Conservation (phyloP, 2,113 vertebrate genomes). For the Phaethornis superciliosus region DNA sequence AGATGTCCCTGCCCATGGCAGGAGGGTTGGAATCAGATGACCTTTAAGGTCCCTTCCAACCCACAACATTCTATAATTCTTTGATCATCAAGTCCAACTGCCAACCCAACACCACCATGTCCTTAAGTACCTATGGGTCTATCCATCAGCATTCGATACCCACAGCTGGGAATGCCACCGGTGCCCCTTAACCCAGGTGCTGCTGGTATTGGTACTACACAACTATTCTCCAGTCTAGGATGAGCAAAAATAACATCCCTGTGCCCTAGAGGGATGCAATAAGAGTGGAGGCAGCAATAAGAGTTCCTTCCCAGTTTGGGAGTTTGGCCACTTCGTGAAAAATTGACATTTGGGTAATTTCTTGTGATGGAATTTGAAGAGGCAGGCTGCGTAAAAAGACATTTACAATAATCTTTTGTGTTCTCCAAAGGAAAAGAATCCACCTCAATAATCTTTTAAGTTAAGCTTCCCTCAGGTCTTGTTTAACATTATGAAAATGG, state of each 20-base stretch:
- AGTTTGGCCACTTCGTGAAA: background rate
- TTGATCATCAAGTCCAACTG: too few relatives aligned
- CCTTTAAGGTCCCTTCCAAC: too few relatives aligned
- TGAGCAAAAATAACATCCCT: background rate
- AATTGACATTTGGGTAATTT: background rate
- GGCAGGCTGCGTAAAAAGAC: background rate
- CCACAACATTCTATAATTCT: too few relatives aligned
- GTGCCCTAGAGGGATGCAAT: background rate
- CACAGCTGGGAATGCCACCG: rapidly evolving
- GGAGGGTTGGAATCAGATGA: too few relatives aligned
- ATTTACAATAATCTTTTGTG: constrained; percentile 54
- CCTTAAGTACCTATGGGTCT: background rate
- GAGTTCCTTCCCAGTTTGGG: background rate
- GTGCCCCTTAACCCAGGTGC: background rate
- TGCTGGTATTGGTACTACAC: background rate
- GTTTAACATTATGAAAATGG: constrained; percentile 65
- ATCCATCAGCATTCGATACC: rapidly evolving
- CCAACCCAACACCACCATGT: too few relatives aligned
- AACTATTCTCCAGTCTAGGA: rapidly evolving
- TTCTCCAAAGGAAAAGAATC: constrained; percentile 47
- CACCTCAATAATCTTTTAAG: constrained; percentile 56
- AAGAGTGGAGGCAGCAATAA: background rate
- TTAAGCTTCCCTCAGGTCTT: constrained; percentile 60
- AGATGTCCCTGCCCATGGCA: too few relatives aligned
- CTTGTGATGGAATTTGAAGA: constrained; percentile 33